Percentiles rank a stretch among this genome's conserved stretches.
Conservation (phyloP, 1,140 invertebrate species). For the Sarcophaga bullata region DNA sequence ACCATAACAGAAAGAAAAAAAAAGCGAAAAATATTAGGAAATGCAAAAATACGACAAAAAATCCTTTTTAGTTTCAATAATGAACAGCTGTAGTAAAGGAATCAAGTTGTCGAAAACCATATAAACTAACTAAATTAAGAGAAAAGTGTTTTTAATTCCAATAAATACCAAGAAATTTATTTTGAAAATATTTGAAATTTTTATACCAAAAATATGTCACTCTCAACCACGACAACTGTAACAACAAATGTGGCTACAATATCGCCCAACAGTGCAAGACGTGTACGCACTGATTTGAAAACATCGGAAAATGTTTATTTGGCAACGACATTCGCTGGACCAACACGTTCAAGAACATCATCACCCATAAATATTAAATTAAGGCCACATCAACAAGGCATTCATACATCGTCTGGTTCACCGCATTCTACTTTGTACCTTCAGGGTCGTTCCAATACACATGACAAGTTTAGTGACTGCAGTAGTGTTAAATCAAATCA, state of each 20-base stretch:
- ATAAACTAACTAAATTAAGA: neutral
- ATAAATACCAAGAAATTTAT: neutral
- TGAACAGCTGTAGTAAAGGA: slow-evolving; percentile 33
- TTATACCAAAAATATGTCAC: neutral
- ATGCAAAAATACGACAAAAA: slow-evolving; percentile 27
- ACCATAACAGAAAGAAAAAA: slow-evolving; percentile 36
- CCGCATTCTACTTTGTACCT: slow-evolving; percentile 33
- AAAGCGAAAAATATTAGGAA: neutral
- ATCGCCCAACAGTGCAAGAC: slow-evolving; percentile 67
- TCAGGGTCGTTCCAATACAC: neutral
- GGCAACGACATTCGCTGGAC: slow-evolving; percentile 41
- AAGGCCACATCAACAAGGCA: slow-evolving; percentile 29
- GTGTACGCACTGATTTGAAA: slow-evolving; percentile 63
- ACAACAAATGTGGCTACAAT: slow-evolving; percentile 42
- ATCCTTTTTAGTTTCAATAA: slow-evolving; percentile 21
- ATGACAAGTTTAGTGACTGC: neutral
- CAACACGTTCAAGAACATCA: slow-evolving; percentile 46
- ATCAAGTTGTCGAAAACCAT: neutral
- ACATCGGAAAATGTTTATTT: slow-evolving; percentile 60
- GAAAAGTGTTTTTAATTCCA: neutral
- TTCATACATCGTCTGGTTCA: neutral
- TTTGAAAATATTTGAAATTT: neutral
- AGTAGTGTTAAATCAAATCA: slow-evolving; percentile 23
- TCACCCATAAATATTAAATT: slow-evolving; percentile 55
- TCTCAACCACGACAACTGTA: slow-evolving; percentile 14